Conservation (phyloP, 2,797 vertebrate genomes). For the Pseudochromis fuscus region DNA sequence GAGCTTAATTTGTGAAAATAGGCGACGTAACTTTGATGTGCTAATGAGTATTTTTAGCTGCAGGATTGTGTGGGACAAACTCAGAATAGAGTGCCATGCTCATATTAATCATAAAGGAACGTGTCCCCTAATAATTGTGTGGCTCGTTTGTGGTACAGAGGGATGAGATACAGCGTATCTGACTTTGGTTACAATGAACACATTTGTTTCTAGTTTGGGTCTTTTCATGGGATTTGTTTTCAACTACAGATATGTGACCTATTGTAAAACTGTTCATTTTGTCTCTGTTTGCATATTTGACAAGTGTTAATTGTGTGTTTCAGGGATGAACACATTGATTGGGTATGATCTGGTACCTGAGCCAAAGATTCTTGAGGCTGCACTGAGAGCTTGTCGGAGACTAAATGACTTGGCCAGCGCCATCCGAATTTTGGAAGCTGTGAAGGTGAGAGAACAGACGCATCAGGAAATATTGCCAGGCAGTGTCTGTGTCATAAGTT, state of each 20-base stretch:
- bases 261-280: constrained; percentile 3
- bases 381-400: constrained; percentile 93
- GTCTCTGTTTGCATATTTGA: background rate
- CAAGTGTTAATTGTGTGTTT: constrained; percentile 16
- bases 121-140: background rate
- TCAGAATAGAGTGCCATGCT: background rate
- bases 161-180: background rate
- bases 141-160: background rate
- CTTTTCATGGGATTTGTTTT: background rate
- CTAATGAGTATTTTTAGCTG: constrained; percentile 15
- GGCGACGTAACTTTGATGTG: background rate
- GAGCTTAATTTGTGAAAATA: background rate
- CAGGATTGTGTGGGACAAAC: background rate
- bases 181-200: background rate
- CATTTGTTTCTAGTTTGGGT: constrained; percentile 4
- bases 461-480: background rate
- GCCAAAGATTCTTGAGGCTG: constrained; percentile 96
- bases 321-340: constrained; percentile 95
- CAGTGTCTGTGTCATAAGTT: background rate
- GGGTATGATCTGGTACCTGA: constrained; percentile 96
- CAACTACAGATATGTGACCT: background rate
- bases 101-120: background rate
- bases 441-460: constrained; percentile 87
- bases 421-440: constrained; percentile 94
- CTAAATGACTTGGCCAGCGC: constrained; percentile 94